Percentiles rank a stretch among this genome's conserved stretches.
These are phyloP conservation scores for Miniopterus natalensis DNA, from an alignment of 2,113 vertebrate genomes.

Conservation along the genomic window DNA sequence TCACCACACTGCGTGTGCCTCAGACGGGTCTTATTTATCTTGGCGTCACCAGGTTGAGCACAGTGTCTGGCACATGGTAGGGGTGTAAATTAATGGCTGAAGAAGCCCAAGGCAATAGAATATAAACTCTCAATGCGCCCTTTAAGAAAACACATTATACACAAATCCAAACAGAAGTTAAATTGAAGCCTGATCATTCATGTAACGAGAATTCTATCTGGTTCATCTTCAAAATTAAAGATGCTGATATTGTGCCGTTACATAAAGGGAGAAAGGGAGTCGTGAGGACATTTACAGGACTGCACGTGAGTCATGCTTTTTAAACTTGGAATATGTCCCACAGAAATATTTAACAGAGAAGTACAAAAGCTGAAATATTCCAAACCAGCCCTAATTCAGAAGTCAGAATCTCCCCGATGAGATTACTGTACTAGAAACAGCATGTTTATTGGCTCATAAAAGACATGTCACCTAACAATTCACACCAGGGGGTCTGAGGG, in stretches of 20 bases:
- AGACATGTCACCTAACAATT: conserved; percentile 80
- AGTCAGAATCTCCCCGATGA: conserved; percentile 50
- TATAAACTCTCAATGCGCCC: not conserved
- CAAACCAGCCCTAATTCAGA: conserved; percentile 5
- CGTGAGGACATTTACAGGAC: not conserved
- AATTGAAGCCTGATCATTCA: not conserved
- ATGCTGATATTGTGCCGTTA: not conserved
- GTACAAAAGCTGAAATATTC: not conserved
- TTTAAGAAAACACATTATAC: not conserved
- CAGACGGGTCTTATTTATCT: not conserved
- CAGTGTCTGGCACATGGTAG: not conserved
- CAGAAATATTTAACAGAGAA: not conserved
- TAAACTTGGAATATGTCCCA: conserved; percentile 21
- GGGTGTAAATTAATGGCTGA: not conserved
- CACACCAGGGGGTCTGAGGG: conserved; percentile 67
- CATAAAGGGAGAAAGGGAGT: not conserved
- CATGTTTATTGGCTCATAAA: conserved; percentile 81
- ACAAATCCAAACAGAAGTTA: not conserved
- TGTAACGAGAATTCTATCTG: not conserved
- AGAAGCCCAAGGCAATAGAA: not conserved
- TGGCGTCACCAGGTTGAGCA: not conserved
- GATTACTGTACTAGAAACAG: conserved; percentile 74
- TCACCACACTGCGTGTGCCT: not conserved
- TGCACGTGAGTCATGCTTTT: not conserved
- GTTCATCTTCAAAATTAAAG: conserved; percentile 21